Evolutionary conservation across 2,797 vertebrate genomes (phyloP), one percentile per base, ranked within the genome.

Genomic region (Glossophaga mutica): DNA sequence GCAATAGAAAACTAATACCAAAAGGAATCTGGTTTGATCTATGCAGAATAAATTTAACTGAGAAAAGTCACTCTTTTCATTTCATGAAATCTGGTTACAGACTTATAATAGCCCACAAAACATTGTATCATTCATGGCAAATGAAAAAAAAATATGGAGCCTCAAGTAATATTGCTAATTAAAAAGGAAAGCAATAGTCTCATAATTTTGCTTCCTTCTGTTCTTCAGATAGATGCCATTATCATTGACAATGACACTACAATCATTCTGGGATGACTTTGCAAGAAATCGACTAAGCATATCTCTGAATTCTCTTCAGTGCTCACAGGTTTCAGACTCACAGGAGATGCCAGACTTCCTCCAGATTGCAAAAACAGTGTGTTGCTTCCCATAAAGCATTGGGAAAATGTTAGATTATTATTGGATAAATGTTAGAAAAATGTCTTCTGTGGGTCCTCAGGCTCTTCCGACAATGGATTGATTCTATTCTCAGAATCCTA

Each of bases 131-230:
- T 81, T 89, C 88, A 92, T 46, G 34, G 46, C 44, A 94, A 96
- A 94, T 78, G 26, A 82, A 94, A 96, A 84, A 84, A 96, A 85
- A 62, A 18, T 22, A 91, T 46, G 62, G 62, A 91, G 82, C 70
- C 86, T 19, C 34, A 55, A 97, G 92, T 94, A 87, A 95, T 73
- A 87, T 62, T 94, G 71, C 86, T 97, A 97, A 95, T 96, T 95
- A 89, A 87, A 96, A 94, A 79, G 16, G 50, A 96, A 95, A 91
- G 93, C 19, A 89, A 92, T 46, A 91, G 70, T 94, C 92, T 97
- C 68, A 87, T 94, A 92, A 96, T 91, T 93, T 94, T 92, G 18
- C 1, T 71, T 94, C 82, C 92, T 96, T 96, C 86, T 96, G 48
- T 92, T 95, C 77, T 55, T 94, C 6, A 2, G 48, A 89, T 85